phyloP scores from a whole-genome alignment of 2,888 invertebrate genomes.

The Nesidiocoris tenuis region DNA sequence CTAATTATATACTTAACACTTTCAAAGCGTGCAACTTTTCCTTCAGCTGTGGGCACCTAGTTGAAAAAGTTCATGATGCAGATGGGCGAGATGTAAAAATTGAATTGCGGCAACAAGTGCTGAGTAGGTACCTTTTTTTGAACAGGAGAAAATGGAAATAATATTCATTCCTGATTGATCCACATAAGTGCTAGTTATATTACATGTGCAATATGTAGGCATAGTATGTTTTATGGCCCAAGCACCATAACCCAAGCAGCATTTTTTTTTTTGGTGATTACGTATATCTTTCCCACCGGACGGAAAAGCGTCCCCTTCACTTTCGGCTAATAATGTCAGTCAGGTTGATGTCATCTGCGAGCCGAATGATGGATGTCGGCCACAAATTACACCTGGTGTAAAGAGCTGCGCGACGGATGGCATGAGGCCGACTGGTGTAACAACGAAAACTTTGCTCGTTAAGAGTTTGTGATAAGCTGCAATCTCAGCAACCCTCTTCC shows the following conservation, averaged over 20 bases:
- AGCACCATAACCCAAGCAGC: too few relatives aligned
- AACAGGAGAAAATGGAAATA: too few relatives aligned
- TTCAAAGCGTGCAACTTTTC: background rate
- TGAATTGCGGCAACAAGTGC: too few relatives aligned
- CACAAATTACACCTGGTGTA: constrained; percentile 5
- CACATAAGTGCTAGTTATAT: too few relatives aligned
- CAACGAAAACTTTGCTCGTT: constrained; percentile 9
- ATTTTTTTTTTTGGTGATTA: background rate
- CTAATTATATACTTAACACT: background rate
- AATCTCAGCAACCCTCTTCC: background rate
- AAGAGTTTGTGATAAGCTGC: constrained; percentile 14
- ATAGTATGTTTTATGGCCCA: too few relatives aligned
- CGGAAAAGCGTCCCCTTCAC: background rate
- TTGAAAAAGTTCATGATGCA: too few relatives aligned
- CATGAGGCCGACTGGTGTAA: background rate
- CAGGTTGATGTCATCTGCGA: constrained; percentile 6
- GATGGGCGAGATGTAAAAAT: too few relatives aligned
- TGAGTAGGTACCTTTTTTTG: too few relatives aligned
- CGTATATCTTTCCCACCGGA: background rate
- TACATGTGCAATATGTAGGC: too few relatives aligned
- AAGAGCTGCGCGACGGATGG: background rate
- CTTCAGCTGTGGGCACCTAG: too few relatives aligned
- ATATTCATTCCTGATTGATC: too few relatives aligned
- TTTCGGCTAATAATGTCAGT: constrained; percentile 9
- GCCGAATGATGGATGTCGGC: constrained; percentile 1